Evolutionary conservation across 2,113 vertebrate genomes (phyloP).

Genomic region (Toxotes jaculatrix): DNA sequence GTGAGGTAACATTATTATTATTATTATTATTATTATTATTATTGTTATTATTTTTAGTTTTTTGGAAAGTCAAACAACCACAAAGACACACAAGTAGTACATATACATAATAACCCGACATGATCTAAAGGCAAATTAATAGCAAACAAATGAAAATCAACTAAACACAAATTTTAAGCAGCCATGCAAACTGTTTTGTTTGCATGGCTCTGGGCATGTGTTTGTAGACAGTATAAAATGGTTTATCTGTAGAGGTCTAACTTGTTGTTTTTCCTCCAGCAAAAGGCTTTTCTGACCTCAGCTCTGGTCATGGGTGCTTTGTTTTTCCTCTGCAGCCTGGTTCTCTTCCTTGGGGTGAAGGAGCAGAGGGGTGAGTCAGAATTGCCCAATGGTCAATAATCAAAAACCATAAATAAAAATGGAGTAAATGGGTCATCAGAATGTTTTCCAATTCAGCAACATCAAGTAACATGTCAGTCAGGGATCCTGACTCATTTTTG

Average conservation of each 20-base stretch:
- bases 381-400: not conserved
- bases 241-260: not conserved
- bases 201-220: not conserved
- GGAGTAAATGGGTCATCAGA: not conserved
- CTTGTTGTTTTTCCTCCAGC: constrained; percentile 57
- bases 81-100: too few relatives aligned
- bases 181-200: not conserved
- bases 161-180: not conserved
- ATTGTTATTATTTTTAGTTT: too few relatives aligned
- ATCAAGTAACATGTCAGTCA: not conserved
- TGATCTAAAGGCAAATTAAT: not conserved
- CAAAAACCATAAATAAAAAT: not conserved
- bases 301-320: constrained; percentile 76
- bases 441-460: not conserved
- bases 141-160: not conserved
- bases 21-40: too few relatives aligned
- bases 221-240: not conserved
- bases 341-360: constrained; percentile 83
- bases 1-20: too few relatives aligned
- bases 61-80: too few relatives aligned
- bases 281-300: constrained; percentile 78
- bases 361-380: constrained; percentile 79
- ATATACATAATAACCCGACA: too few relatives aligned
- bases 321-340: constrained; percentile 82
- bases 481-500: not conserved